phyloP scores from a whole-genome alignment of 2,113 vertebrate genomes.

The Neofelis nebulosa region DNA sequence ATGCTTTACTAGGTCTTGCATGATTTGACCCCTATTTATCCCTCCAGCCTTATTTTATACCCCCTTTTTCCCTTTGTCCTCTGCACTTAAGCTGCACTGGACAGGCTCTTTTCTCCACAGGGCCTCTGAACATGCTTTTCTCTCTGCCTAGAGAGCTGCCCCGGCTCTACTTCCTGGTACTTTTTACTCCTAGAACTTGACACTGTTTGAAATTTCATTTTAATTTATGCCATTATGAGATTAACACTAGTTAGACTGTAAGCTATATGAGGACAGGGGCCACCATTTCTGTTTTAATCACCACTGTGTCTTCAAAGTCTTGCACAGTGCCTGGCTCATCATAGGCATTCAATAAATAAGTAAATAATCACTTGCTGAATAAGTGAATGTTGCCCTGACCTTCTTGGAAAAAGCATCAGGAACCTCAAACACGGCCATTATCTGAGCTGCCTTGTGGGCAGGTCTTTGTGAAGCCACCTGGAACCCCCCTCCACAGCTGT shows the following conservation, averaged over 20 bases:
- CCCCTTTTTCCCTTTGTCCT: not conserved
- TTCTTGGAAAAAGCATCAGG: not conserved
- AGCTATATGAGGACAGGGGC: not conserved
- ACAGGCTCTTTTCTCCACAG: not conserved
- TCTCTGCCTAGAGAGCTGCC: not conserved
- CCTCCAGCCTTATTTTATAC: not conserved
- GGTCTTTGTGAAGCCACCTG: not conserved
- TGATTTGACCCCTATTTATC: not conserved
- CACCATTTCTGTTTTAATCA: not conserved
- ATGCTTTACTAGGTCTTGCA: not conserved
- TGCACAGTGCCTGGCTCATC: not conserved
- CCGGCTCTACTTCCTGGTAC: not conserved
- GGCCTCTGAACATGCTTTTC: not conserved
- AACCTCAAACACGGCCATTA: not conserved
- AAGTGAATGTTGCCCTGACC: not conserved
- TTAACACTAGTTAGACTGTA: not conserved
- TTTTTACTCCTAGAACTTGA: not conserved
- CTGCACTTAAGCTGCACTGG: not conserved
- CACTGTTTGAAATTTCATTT: not conserved
- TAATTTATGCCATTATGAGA: not conserved
- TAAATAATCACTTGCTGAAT: not conserved
- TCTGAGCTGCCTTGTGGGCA: not conserved
- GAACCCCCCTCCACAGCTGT: not conserved
- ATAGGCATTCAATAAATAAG: not conserved
- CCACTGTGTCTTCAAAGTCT: not conserved